Percentiles rank a stretch among this genome's conserved stretches.
These are phyloP conservation scores for Hemitrygon akajei DNA, from an alignment of 2,797 vertebrate genomes.

Conservation along the genomic window DNA sequence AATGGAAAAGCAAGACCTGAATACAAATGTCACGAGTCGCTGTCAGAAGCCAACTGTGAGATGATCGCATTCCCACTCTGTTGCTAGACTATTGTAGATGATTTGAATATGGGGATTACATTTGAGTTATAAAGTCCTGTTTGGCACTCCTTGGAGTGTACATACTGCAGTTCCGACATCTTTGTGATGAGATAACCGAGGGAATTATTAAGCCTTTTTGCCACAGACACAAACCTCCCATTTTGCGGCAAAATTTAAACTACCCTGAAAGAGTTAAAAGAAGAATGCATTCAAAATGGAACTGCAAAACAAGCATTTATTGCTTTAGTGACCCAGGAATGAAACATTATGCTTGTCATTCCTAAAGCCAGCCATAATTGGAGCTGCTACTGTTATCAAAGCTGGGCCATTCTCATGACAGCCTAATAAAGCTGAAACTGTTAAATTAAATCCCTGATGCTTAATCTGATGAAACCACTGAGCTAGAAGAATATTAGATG, in stretches of 20 bases:
- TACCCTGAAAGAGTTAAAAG: slow-evolving; percentile 39
- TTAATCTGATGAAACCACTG: slow-evolving; percentile 61
- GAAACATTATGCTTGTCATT: slow-evolving; percentile 73
- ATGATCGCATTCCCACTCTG: slow-evolving; percentile 56
- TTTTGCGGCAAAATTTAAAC: neutral
- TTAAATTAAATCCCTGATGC: slow-evolving; percentile 70
- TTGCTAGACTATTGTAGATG: slow-evolving; percentile 54
- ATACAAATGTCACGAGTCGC: slow-evolving; percentile 67
- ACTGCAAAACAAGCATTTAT: slow-evolving; percentile 63
- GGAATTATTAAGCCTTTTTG: slow-evolving; percentile 60
- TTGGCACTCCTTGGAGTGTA: slow-evolving; percentile 50
- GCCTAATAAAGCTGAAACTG: slow-evolving; percentile 70
- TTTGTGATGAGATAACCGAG: slow-evolving; percentile 60
- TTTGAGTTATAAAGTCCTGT: slow-evolving; percentile 63
- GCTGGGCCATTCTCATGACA: slow-evolving; percentile 59
- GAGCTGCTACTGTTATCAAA: slow-evolving; percentile 69
- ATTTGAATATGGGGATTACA: slow-evolving; percentile 64
- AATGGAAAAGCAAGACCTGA: slow-evolving; percentile 60
- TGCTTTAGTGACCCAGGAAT: slow-evolving; percentile 59
- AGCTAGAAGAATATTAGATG: slow-evolving; percentile 53
- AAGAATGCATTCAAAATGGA: slow-evolving; percentile 60
- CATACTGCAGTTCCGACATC: slow-evolving; percentile 64
- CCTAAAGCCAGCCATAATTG: slow-evolving; percentile 69
- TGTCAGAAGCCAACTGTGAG: slow-evolving; percentile 55
- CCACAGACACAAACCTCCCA: neutral